Evolutionary conservation across 2,888 invertebrate species (phyloP).

Genomic region (Dynastes grantii): DNA sequence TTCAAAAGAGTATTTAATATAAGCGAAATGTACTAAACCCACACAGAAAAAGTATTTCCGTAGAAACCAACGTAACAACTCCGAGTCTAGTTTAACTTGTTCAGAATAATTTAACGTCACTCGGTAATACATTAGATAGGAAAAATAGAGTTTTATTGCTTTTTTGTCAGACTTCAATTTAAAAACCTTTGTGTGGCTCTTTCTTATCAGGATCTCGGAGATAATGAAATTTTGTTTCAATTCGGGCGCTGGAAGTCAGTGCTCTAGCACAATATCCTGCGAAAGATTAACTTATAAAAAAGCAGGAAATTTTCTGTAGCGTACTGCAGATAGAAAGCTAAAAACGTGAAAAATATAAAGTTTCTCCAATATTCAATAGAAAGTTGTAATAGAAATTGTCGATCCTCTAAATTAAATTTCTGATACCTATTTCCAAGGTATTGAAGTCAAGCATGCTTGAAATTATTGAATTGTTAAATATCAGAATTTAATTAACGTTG

Average conservation of each 20-base stretch:
- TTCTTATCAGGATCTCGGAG: slow-evolving; percentile 22
- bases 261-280: slow-evolving; percentile 19
- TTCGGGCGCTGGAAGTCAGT: slow-evolving; percentile 22
- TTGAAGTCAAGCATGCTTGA: neutral
- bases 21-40: too few relatives aligned
- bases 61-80: neutral
- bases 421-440: neutral
- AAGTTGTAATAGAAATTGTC: neutral
- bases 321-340: neutral
- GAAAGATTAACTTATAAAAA: slow-evolving; percentile 13
- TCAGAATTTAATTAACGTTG: too few relatives aligned
- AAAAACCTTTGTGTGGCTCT: slow-evolving; percentile 17
- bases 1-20: too few relatives aligned
- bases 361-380: slow-evolving; percentile 1
- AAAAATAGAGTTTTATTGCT: slow-evolving; percentile 2
- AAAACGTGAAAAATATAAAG: slow-evolving; percentile 11
- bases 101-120: neutral
- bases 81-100: too few relatives aligned
- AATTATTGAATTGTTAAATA: neutral
- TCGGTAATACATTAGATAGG: neutral
- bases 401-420: slow-evolving; percentile 8
- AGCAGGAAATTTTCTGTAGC: slow-evolving; percentile 10
- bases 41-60: neutral
- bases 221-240: slow-evolving; percentile 46
- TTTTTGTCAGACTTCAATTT: slow-evolving; percentile 28